Evolutionary conservation across 2,888 invertebrate genomes (phyloP).

Genomic region (Lasioglossum vierecki): DNA sequence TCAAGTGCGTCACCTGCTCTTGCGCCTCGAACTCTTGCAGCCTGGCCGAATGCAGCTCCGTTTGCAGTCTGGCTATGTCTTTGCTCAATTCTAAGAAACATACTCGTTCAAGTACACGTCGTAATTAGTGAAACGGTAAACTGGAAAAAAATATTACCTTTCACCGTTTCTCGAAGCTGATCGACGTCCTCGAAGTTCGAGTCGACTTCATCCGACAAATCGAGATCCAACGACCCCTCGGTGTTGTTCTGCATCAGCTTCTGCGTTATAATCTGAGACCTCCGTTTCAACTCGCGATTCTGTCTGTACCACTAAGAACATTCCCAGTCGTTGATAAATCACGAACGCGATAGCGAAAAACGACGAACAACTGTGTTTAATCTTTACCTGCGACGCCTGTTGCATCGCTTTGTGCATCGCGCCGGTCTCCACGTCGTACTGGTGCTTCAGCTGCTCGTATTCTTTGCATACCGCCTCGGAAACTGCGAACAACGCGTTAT

Average conservation of each 20-base stretch:
- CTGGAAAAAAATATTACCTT: slow-evolving; percentile 73
- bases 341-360: background rate
- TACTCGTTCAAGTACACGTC: slow-evolving; percentile 1
- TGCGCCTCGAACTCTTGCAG: slow-evolving; percentile 90
- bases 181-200: slow-evolving; percentile 86
- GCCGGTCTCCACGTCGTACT: slow-evolving; percentile 90
- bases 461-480: slow-evolving; percentile 90
- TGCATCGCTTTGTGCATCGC: slow-evolving; percentile 91
- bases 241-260: slow-evolving; percentile 86
- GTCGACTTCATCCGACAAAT: slow-evolving; percentile 79
- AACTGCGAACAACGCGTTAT: slow-evolving; percentile 80
- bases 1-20: slow-evolving; percentile 84
- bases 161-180: slow-evolving; percentile 88
- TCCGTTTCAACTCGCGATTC: slow-evolving; percentile 89
- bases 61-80: slow-evolving; percentile 88
- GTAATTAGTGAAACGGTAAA: background rate
- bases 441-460: slow-evolving; percentile 90
- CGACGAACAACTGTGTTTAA: background rate
- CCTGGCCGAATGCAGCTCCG: slow-evolving; percentile 87
- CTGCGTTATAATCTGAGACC: slow-evolving; percentile 88
- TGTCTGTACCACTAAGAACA: slow-evolving; percentile 89
- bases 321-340: background rate
- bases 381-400: slow-evolving; percentile 85
- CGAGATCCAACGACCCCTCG: slow-evolving; percentile 82
- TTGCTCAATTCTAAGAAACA: slow-evolving; percentile 85